Evolutionary conservation across 2,888 invertebrate species (phyloP), one percentile per base, ranked within the genome.

Genomic region (Eledone cirrhosa): DNA sequence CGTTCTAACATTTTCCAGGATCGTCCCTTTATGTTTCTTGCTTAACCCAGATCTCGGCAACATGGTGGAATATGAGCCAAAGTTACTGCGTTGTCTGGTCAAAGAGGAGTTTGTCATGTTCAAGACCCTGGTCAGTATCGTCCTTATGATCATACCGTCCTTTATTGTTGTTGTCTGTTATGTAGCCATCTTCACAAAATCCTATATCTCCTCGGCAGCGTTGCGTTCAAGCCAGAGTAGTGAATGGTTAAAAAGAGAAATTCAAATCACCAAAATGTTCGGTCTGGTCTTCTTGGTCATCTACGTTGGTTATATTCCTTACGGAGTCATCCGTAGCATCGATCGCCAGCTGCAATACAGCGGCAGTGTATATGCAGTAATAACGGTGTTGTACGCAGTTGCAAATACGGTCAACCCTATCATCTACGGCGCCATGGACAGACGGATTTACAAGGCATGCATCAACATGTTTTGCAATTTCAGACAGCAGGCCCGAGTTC

Each of bases 261-360:
- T 90, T 72, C 89, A 89, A 82, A 90, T 90, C 72, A 90, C 90
- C n/a, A 90, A 89, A 82, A 90, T 90, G 90, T 90, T 90, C 83
- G 90, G 89, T 78, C 86, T 90, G 82, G 88, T 90, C 24, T 90
- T 90, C 78, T 82, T 89, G 47, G 84, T 89, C 77, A 89, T 90
- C 75, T 84, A 90, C 81, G 82, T 89, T 48, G 90, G 89, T 47
- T 90, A 89, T 81, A 82, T 90, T 48, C 89, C 89, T 1, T 90
- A 90, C 80, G 88, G 89, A 33, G 86, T 88, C 29, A 87, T 89
- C 16, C 86, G 90, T 48, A 87, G 87, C 53, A 87, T 88, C 31
- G 90, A 90, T 82, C 86, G 87, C 80, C 84, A 85, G 78, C 83
- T 88, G 48, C 82, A 84, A 53, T 82, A 88, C 48, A 84, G 86